Percentiles rank a stretch among this genome's conserved stretches.
Conservation (phyloP, 2,797 vertebrate genomes). For the Sebastes variabilis region DNA sequence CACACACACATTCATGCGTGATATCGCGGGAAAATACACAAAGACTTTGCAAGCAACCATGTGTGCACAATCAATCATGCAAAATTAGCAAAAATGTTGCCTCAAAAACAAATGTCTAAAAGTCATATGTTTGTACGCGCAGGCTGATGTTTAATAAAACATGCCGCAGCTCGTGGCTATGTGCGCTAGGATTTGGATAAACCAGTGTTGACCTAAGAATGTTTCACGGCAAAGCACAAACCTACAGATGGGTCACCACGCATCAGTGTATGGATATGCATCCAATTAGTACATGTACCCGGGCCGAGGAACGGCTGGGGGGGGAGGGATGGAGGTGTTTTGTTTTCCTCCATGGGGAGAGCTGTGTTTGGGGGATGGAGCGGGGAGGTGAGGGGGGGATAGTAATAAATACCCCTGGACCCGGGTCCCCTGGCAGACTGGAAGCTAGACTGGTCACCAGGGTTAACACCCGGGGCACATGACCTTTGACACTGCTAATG, state of each 20-base stretch:
- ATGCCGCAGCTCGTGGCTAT: conserved; percentile 5
- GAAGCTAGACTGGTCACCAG: conserved; percentile 85
- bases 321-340: conserved; percentile 62
- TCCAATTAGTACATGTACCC: conserved; percentile 73
- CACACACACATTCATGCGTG: conserved; percentile 31
- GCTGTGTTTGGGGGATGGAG: conserved; percentile 58
- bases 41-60: conserved; percentile 34
- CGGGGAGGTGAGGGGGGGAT: conserved; percentile 13
- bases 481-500: conserved; percentile 88
- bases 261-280: conserved; percentile 68
- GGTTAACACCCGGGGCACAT: conserved; percentile 86
- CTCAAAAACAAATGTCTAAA: conserved; percentile 33
- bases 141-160: conserved; percentile 40
- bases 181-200: conserved; percentile 28
- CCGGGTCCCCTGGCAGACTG: conserved; percentile 84
- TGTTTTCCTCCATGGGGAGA: conserved; percentile 73
- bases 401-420: conserved; percentile 86
- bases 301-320: conserved; percentile 41
- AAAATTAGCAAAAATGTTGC: conserved; percentile 26
- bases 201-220: conserved; percentile 42
- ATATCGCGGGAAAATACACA: conserved; percentile 28
- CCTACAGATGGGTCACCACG: conserved; percentile 71
- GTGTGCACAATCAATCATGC: conserved; percentile 42
- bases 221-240: conserved; percentile 45
- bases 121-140: background rate